A percentile compares a stretch with the other conserved stretches of the same genome.
These are phyloP conservation scores for Drosophila erecta DNA, from an alignment of 1,140 invertebrate genomes.

Conservation along the genomic window DNA sequence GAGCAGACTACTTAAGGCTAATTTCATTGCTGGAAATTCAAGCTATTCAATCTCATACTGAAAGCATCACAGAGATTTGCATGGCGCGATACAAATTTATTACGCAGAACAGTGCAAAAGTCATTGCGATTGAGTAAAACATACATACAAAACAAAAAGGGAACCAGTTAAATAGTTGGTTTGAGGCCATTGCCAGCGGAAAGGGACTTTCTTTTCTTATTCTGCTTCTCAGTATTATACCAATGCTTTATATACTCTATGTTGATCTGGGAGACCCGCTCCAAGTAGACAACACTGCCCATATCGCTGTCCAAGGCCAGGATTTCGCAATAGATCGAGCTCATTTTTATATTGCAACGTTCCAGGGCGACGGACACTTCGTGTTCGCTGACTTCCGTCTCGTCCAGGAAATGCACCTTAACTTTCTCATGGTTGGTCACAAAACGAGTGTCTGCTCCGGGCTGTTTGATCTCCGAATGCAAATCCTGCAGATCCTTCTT, in stretches of 20 bases:
- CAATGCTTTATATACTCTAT: background rate
- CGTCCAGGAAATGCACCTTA: slow-evolving; percentile 38
- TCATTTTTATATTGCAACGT: slow-evolving; percentile 44
- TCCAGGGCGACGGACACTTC: slow-evolving; percentile 32
- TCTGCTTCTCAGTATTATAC: background rate
- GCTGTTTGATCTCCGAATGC: slow-evolving; percentile 15
- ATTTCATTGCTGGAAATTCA: background rate
- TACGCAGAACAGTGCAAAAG: too few species aligned
- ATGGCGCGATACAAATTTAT: too few species aligned
- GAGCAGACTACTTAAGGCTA: background rate
- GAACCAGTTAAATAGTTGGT: background rate
- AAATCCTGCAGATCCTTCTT: slow-evolving; percentile 46
- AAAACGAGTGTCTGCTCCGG: background rate
- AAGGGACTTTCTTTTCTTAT: background rate
- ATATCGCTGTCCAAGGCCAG: slow-evolving; percentile 48
- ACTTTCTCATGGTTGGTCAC: slow-evolving; percentile 8
- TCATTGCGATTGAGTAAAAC: background rate
- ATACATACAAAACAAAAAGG: background rate
- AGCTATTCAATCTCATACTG: background rate
- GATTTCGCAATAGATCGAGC: slow-evolving; percentile 34
- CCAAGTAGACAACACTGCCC: slow-evolving; percentile 41
- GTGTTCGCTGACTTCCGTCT: slow-evolving; percentile 33
- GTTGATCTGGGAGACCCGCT: slow-evolving; percentile 34
- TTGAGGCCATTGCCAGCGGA: background rate
- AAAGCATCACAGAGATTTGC: too few species aligned